Conservation (phyloP, 2,113 vertebrate genomes). For the Cyanoliseus patagonus region DNA sequence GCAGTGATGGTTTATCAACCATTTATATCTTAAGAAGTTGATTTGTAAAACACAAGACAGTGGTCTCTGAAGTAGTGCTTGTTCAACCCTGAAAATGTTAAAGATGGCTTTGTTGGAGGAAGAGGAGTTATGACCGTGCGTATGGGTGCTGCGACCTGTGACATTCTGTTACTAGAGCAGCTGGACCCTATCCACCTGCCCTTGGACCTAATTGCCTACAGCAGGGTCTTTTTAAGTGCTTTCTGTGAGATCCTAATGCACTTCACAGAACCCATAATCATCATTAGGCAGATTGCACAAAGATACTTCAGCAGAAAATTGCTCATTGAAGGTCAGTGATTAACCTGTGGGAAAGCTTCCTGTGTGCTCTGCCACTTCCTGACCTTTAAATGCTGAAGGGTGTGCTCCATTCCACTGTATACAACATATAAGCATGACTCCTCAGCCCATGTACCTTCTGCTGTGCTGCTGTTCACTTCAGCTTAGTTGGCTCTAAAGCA, state of each 20-base stretch:
- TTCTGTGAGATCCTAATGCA: neutral
- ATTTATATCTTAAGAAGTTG: neutral
- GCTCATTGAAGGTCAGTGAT: neutral
- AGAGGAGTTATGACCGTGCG: neutral
- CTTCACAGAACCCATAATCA: neutral
- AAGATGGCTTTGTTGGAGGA: neutral
- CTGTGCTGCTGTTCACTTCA: neutral
- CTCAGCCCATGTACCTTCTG: neutral
- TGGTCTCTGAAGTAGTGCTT: neutral
- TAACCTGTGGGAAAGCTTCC: neutral
- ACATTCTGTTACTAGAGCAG: neutral
- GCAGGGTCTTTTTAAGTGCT: neutral
- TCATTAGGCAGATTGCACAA: neutral
- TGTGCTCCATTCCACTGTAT: neutral
- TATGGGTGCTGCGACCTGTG: neutral
- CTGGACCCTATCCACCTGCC: neutral
- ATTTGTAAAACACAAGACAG: neutral
- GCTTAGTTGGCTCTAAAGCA: neutral
- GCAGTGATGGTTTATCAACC: neutral
- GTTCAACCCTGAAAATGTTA: neutral
- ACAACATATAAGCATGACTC: neutral
- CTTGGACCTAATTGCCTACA: neutral
- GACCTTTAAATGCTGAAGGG: neutral
- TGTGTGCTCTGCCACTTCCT: neutral
- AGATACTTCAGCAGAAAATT: neutral